These are phyloP conservation scores for Tipula helvola DNA, from an alignment of 2,888 invertebrate genomes.

Conservation along the genomic window DNA sequence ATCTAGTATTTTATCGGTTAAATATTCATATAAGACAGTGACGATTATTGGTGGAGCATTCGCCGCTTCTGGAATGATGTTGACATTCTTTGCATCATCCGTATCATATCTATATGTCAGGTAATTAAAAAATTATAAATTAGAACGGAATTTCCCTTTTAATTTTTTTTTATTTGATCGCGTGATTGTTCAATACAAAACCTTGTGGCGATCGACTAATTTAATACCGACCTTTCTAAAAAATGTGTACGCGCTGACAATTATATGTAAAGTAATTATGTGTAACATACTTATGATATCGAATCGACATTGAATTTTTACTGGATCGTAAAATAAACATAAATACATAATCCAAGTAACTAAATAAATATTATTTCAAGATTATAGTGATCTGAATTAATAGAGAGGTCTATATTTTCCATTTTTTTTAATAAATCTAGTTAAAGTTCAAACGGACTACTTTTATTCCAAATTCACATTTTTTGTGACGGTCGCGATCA, in stretches of 20 bases:
- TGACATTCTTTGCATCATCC: slow-evolving; percentile 70
- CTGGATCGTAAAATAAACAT: neutral
- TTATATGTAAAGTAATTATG: neutral
- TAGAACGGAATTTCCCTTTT: neutral
- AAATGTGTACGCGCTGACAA: neutral
- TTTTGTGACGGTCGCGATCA: neutral
- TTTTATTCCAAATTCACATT: too few relatives aligned
- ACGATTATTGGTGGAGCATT: slow-evolving; percentile 71
- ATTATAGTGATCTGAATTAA: neutral
- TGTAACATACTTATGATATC: neutral
- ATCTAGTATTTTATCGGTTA: slow-evolving; percentile 71
- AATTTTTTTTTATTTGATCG: neutral
- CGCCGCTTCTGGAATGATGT: slow-evolving; percentile 71
- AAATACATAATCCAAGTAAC: neutral
- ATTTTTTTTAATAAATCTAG: too few relatives aligned
- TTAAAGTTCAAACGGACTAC: too few relatives aligned
- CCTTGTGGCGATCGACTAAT: neutral
- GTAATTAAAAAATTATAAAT: slow-evolving; percentile 35
- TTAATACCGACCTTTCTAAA: neutral
- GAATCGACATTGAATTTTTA: neutral
- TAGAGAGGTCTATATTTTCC: neutral
- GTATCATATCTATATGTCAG: slow-evolving; percentile 66
- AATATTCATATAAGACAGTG: slow-evolving; percentile 72
- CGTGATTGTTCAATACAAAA: neutral
- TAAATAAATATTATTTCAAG: neutral